phyloP scores from a whole-genome alignment of 2,797 vertebrate species.

The Pseudomugil gertrudae region DNA sequence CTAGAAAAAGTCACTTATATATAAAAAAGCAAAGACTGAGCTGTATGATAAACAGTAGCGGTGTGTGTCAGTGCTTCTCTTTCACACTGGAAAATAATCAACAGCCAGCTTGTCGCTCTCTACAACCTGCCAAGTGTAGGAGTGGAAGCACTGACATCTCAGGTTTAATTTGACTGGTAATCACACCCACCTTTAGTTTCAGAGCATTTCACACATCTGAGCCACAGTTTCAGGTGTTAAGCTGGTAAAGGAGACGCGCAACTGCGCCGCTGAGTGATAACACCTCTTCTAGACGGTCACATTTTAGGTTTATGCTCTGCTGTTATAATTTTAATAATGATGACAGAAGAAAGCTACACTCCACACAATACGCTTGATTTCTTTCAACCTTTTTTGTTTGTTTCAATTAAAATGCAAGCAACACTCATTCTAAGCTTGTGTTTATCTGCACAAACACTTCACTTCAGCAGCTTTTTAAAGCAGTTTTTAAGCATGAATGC shows the following conservation, averaged over 20 bases:
- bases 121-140: conserved; percentile 70
- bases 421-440: conserved; percentile 11
- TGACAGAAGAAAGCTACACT: conserved; percentile 30
- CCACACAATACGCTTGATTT: background rate
- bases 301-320: conserved; percentile 56
- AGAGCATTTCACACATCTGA: conserved; percentile 82
- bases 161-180: conserved; percentile 85
- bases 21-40: conserved; percentile 42
- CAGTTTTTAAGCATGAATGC: conserved; percentile 1
- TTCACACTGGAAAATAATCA: conserved; percentile 73
- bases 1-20: conserved; percentile 11
- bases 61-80: conserved; percentile 53
- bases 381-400: background rate
- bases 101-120: conserved; percentile 72
- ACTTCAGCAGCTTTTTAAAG: conserved; percentile 28
- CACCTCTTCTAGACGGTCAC: conserved; percentile 62
- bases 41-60: conserved; percentile 40
- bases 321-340: conserved; percentile 52
- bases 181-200: conserved; percentile 84
- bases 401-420: conserved; percentile 46
- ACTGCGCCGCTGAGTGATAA: conserved; percentile 70
- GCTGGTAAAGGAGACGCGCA: conserved; percentile 65
- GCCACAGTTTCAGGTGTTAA: conserved; percentile 81
- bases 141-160: conserved; percentile 77
- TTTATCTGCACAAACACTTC: conserved; percentile 9